Evolutionary conservation across 2,113 vertebrate genomes (phyloP), one percentile per base, ranked within the genome.

Genomic region (Sebastes schlegelii): DNA sequence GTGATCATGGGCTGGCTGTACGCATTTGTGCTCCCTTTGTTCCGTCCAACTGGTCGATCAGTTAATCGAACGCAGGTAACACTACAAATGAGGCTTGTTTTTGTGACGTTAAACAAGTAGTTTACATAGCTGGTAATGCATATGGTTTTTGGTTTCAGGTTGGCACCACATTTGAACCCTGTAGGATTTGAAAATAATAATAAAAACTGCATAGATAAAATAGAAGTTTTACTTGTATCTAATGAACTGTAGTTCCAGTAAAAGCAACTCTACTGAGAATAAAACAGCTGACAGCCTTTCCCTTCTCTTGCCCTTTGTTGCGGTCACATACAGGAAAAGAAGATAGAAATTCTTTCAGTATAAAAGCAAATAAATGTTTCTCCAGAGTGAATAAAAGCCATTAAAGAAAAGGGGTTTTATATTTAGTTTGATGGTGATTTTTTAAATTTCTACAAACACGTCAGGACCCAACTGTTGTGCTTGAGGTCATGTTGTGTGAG

Each of bases 91-190:
- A 80, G 51, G 67, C 79, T 73, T 10, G 16, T 42, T 57, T 62
- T 58, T 34, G 17, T 49, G 43, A 65, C 23, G 45, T 16, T 26
- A 49, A 58, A 75, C 61, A 73, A 51, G 17, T 71, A 54, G 62
- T 62, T 60, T 67, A 81, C 58, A 71, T 42, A 12, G 14, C 42
- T 80, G 26, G 49, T n/a, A 19, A 78, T 67, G 83, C 40, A 75
- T 70, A 57, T 55, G 61, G 6, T 79, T 82, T 88, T 89, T 87
- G 83, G 85, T 75, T 83, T 90, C 48, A 81, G 71, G 71, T 74
- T 82, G 85, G 64, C 86, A 86, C 80, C 82, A 60, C 16, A 55
- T 85, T 86, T 82, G 46, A 89, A 93, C 87, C 84, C 83, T 90
- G 89, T 82, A 86, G 71, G 51, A 79, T 23, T 42, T 57, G 2